Percentiles rank a stretch among this genome's conserved stretches.
Conservation (phyloP, 2,113 vertebrate genomes). For the Cephalophus harveyi region DNA sequence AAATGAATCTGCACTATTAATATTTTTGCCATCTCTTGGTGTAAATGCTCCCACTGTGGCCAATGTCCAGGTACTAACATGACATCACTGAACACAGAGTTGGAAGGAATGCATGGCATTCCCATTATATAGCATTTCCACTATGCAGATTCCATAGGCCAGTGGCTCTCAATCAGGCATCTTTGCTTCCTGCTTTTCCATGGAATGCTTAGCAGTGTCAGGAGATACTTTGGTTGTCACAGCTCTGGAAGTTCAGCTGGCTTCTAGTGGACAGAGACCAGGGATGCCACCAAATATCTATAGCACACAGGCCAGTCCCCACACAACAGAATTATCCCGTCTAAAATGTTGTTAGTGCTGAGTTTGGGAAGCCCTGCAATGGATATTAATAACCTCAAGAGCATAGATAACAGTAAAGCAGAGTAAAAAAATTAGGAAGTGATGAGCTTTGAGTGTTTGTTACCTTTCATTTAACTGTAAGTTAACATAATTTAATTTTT, state of each 20-base stretch:
- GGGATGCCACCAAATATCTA: neutral
- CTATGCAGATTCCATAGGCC: neutral
- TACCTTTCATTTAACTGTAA: too few relatives aligned
- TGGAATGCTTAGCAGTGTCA: neutral
- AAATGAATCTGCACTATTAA: neutral
- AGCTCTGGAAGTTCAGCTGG: neutral
- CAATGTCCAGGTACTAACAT: neutral
- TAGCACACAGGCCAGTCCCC: neutral
- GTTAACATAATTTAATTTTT: too few relatives aligned
- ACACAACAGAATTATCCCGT: too few relatives aligned
- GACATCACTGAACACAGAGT: neutral
- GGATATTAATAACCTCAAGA: neutral
- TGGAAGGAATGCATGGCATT: neutral
- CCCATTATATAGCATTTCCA: accelerated
- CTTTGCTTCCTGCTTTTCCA: neutral
- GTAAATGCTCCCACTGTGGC: too few relatives aligned
- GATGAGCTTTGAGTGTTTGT: neutral
- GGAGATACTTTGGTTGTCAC: neutral
- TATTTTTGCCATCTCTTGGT: neutral
- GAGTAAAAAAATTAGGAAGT: too few relatives aligned
- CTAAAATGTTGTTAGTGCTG: neutral
- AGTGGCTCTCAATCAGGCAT: neutral
- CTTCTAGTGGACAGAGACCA: neutral
- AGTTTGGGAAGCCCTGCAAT: neutral
- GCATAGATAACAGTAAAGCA: too few relatives aligned